Conservation (phyloP, 1,140 invertebrate species). For the Sarcophaga peregrina region DNA sequence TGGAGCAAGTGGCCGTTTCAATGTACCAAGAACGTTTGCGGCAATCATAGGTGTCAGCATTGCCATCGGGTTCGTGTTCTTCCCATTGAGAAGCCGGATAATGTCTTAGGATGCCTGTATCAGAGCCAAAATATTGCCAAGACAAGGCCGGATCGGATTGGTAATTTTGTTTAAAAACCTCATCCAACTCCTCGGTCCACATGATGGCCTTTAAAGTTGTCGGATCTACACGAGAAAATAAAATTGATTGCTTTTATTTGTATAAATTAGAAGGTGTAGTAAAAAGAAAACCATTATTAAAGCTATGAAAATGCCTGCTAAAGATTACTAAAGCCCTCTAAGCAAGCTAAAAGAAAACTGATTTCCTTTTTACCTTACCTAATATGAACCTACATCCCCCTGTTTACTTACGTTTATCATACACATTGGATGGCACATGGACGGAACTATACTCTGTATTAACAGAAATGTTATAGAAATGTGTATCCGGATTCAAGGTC, state of each 20-base stretch:
- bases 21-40: conserved; percentile 93
- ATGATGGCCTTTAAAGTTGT: conserved; percentile 79
- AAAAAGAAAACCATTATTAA: neutral
- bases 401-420: conserved; percentile 77
- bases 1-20: conserved; percentile 95
- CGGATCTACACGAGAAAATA: conserved; percentile 61
- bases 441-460: conserved; percentile 87
- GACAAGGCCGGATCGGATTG: conserved; percentile 86
- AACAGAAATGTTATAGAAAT: conserved; percentile 87
- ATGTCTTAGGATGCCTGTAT: conserved; percentile 89
- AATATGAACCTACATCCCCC: no score
- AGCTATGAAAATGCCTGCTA: no score
- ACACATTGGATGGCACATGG: conserved; percentile 95
- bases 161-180: conserved; percentile 87
- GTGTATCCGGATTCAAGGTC: conserved; percentile 75
- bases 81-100: conserved; percentile 78
- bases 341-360: neutral
- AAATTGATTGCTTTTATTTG: neutral
- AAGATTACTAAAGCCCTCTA: no score
- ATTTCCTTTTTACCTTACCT: neutral
- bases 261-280: neutral
- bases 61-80: conserved; percentile 68
- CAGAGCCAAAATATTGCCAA: conserved; percentile 97
- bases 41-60: conserved; percentile 84
- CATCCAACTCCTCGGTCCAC: conserved; percentile 88